Evolutionary conservation across 2,113 vertebrate species (phyloP).

Genomic region (Patagioenas fasciata): DNA sequence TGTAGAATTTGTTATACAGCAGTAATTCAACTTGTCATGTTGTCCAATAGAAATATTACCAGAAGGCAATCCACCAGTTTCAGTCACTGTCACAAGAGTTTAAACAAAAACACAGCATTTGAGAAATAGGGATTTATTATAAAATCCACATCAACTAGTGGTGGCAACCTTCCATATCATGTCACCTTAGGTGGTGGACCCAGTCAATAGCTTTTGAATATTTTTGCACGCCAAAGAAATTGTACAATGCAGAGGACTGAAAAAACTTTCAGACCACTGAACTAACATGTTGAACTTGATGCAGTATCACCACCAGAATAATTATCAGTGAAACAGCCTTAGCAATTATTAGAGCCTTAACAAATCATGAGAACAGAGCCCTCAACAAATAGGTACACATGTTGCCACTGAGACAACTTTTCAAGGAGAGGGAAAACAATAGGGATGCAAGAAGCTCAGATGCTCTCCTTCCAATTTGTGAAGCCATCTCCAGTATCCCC

Average conservation of each 20-base stretch:
- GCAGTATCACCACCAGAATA: background rate
- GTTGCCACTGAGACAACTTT: background rate
- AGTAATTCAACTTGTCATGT: conserved; percentile 61
- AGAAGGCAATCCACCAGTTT: conserved; percentile 51
- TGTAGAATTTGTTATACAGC: conserved; percentile 60
- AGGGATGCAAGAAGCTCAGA: background rate
- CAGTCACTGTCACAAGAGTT: conserved; percentile 51
- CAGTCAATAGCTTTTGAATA: conserved; percentile 25
- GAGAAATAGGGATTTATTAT: conserved; percentile 23
- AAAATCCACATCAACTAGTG: conserved; percentile 15
- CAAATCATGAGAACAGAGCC: background rate
- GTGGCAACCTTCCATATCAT: background rate
- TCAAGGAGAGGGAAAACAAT: background rate
- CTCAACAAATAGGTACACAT: background rate
- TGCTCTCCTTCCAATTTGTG: background rate
- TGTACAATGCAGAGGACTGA: background rate
- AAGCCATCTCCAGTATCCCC: background rate
- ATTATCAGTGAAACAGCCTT: background rate
- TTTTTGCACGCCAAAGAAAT: background rate
- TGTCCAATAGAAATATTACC: conserved; percentile 62
- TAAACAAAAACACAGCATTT: conserved; percentile 33
- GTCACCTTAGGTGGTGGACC: background rate
- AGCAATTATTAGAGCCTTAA: background rate
- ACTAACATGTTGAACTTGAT: background rate
- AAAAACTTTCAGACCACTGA: background rate